Base-by-base conservation (phyloP, 2,888 invertebrate species). In the Blera fallax region DNA sequence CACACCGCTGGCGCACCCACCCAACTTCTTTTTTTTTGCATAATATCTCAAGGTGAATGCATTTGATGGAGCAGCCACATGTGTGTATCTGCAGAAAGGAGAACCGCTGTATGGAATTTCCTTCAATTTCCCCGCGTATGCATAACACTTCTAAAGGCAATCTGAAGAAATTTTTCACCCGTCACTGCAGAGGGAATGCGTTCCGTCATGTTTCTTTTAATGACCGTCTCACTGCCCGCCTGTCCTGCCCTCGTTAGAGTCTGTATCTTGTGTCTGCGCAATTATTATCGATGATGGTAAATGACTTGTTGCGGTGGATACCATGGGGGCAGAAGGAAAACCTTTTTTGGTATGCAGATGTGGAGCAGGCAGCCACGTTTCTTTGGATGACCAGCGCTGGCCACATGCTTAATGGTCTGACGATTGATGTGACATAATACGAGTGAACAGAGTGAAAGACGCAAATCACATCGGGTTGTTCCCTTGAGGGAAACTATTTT, bases 401-500 rank as follows among this genome's bases (percentile, higher is more conserved):
- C 84, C 79, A 64, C 84, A 79, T 79, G 73, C 74, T 70, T 69
- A 70, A 84, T 74, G 79, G 79, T 76, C 70, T 76, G 70, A 60
- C 84, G 74, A 79, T 69, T 67, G 84, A 79, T 79, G 84, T 84
- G 84, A 84, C 84, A 80, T 84, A 84, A 84, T 84, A 64, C 40
- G 16, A 70, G 69, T 21, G 67, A 37, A 64, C 84, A 79, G 50
- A 78, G 18, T 62, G 64, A 64, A 79, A 79, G 83, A 84, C 67
- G 40, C 78, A 74, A 84, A 69, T 84, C 79, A 74, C 69, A 37
- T 65, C 37, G 58, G 34, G 37, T 69, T 56, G 21, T 48, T 27
- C 37, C 58, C 37, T 50, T 32, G 14, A 45, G 37, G 16, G n/a
- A 21, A 16, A 27, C 3, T 43, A 11, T 6, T 45, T 43, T 37